These are phyloP conservation scores for Molossus molossus DNA, from an alignment of 2,797 vertebrate species.

Conservation along the genomic window DNA sequence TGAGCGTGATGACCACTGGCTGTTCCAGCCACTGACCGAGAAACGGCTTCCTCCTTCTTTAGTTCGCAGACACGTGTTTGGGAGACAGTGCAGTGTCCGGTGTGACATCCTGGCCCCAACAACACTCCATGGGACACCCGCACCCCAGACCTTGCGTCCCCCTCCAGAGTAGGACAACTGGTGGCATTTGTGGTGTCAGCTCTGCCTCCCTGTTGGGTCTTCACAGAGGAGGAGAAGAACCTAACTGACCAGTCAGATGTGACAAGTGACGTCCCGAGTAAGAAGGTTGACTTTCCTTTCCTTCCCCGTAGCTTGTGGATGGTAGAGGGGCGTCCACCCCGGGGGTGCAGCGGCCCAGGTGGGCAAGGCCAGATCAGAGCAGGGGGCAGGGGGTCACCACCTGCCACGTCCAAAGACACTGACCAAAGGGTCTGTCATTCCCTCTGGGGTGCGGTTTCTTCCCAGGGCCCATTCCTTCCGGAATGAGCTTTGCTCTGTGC, in stretches of 20 bases:
- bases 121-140: rapidly evolving
- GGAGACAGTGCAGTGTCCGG: rapidly evolving
- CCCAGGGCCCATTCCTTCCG: background rate
- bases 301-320: rapidly evolving
- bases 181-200: rapidly evolving
- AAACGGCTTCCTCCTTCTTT: background rate
- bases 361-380: rapidly evolving
- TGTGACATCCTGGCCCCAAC: too few relatives aligned
- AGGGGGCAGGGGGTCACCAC: background rate
- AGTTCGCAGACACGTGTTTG: too few relatives aligned
- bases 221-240: rapidly evolving
- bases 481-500: constrained; percentile 47
- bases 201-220: rapidly evolving
- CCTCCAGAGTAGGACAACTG: rapidly evolving
- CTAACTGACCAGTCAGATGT: rapidly evolving
- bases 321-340: rapidly evolving
- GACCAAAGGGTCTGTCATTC: too few relatives aligned
- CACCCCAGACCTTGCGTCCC: rapidly evolving
- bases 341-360: rapidly evolving
- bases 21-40: too few relatives aligned
- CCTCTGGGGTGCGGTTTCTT: background rate
- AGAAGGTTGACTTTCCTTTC: too few relatives aligned
- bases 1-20: background rate
- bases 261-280: rapidly evolving
- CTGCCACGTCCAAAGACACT: background rate